A percentile compares a stretch with the other conserved stretches of the same genome.
phyloP scores from a whole-genome alignment of 37 sponge, comb jelly and placozoan genomes.

The Theonella swinhoei region DNA sequence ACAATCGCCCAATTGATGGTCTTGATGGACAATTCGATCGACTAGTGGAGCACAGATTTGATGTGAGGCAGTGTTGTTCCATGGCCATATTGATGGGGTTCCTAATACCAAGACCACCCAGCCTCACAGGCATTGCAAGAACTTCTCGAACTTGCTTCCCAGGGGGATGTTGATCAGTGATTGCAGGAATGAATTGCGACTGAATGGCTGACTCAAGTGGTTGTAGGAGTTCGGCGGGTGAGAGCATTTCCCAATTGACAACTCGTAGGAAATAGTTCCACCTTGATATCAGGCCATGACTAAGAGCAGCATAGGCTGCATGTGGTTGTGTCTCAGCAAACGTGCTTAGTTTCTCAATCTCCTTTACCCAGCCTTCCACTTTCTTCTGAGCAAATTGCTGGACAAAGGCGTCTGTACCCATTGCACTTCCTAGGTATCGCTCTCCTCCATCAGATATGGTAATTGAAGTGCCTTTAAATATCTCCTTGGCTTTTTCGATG shows the following conservation, averaged over 20 bases:
- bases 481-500: conserved; percentile 1
- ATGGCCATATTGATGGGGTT: neutral
- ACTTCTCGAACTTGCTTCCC: neutral
- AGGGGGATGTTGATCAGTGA: conserved; percentile 1
- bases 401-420: neutral
- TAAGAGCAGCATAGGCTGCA: conserved; percentile 27
- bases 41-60: conserved; percentile 18
- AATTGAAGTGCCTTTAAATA: conserved; percentile 24
- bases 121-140: neutral
- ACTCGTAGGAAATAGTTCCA: conserved; percentile 13
- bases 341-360: neutral
- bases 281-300: conserved; percentile 7
- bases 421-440: neutral
- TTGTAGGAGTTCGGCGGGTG: neutral
- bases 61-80: conserved; percentile 15
- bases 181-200: conserved; percentile 22
- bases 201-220: conserved; percentile 5
- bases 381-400: conserved; percentile 11
- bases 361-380: neutral
- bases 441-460: neutral
- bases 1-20: neutral
- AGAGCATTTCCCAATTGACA: neutral
- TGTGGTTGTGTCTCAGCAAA: conserved; percentile 48
- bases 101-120: neutral
- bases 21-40: neutral